These are phyloP conservation scores for Andricus grossulariae DNA, from an alignment of 1,140 invertebrate species.

Conservation along the genomic window DNA sequence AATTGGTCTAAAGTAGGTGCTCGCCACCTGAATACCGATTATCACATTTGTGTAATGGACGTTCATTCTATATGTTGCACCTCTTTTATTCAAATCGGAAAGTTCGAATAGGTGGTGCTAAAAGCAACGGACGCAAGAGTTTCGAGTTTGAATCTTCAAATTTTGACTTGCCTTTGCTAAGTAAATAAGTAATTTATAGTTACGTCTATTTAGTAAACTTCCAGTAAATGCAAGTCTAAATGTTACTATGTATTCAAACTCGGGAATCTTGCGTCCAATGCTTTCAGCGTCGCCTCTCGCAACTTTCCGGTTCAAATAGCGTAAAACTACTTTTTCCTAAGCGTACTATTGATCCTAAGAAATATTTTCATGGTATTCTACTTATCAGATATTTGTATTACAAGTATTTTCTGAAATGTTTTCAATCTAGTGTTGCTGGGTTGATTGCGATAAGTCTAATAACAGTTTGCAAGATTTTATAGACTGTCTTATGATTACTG, in stretches of 20 bases:
- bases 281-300: too few species aligned
- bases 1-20: slow-evolving; percentile 16
- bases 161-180: too few species aligned
- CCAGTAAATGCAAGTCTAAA: too few species aligned
- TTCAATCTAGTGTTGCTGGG: slow-evolving; percentile 21
- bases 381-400: slow-evolving; percentile 12
- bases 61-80: not conserved
- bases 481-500: slow-evolving; percentile 46
- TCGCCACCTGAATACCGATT: not conserved
- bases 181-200: too few species aligned
- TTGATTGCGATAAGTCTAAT: slow-evolving; percentile 54
- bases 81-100: not conserved
- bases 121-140: not conserved
- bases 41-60: slow-evolving; percentile 12
- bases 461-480: slow-evolving; percentile 46
- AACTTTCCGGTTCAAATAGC: too few species aligned
- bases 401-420: slow-evolving; percentile 18
- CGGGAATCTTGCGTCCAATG: too few species aligned
- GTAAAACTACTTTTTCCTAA: too few species aligned
- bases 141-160: too few species aligned
- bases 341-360: too few species aligned
- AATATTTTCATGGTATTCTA: not conserved
- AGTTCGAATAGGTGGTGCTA: not conserved
- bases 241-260: too few species aligned
- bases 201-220: too few species aligned